Conservation (phyloP, 2,888 invertebrate species). For the Drosophila melanosoma region DNA sequence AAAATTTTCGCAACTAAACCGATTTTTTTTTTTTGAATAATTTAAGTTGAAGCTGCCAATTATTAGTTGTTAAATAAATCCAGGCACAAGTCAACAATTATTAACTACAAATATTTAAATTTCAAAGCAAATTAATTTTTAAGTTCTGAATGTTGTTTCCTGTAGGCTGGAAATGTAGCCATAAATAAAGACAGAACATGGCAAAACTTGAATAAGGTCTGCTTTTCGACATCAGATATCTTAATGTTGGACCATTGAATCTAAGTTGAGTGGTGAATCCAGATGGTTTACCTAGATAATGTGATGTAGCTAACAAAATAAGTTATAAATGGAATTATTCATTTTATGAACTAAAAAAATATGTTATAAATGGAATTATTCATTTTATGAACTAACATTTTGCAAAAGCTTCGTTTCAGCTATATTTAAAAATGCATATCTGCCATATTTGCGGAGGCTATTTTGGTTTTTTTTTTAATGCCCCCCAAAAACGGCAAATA, state of each 20-base stretch:
- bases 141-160: too few species aligned
- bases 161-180: too few species aligned
- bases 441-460: constrained; percentile 36
- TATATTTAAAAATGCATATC: constrained; percentile 48
- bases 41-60: neutral
- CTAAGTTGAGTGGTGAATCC: neutral
- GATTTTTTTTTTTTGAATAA: neutral
- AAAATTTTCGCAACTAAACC: neutral
- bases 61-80: too few species aligned
- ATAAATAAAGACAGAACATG: too few species aligned
- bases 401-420: neutral
- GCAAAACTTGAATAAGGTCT: neutral
- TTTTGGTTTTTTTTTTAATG: constrained; percentile 44
- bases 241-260: neutral
- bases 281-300: neutral
- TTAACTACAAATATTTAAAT: neutral
- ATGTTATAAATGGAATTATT: neutral
- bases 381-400: constrained; percentile 15
- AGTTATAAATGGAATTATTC: too few species aligned
- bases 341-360: neutral
- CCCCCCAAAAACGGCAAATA: constrained; percentile 30
- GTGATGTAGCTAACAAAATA: neutral
- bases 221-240: neutral
- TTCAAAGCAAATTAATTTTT: neutral
- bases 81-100: too few species aligned